phyloP scores from a whole-genome alignment of 2,113 vertebrate genomes.

The Scartelaos histophorus region DNA sequence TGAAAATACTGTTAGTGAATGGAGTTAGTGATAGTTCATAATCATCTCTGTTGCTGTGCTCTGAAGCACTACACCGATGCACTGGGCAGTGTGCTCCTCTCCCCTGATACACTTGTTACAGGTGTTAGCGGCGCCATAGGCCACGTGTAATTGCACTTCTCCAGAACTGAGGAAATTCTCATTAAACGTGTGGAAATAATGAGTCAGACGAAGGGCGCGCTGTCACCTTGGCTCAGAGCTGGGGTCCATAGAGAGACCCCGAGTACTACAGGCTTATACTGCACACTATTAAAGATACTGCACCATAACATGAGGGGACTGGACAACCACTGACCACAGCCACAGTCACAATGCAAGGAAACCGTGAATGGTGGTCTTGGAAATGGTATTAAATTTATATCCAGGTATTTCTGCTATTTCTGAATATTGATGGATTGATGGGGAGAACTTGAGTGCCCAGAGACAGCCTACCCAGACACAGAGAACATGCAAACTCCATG shows the following conservation, averaged over 20 bases:
- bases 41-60: neutral
- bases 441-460: no score
- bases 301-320: neutral
- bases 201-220: neutral
- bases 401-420: no score
- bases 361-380: no score
- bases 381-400: no score
- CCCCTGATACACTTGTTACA: neutral
- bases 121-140: neutral
- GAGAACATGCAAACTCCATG: no score
- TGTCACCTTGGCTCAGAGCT: neutral
- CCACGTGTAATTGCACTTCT: neutral
- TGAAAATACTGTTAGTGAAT: no score
- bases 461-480: no score
- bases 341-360: no score
- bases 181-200: conserved; percentile 9
- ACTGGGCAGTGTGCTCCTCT: neutral
- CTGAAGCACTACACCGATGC: neutral
- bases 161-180: neutral
- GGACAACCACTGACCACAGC: no score
- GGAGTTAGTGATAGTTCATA: neutral
- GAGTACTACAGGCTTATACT: neutral
- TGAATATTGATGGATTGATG: no score
- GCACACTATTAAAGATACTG: conserved; percentile 6
- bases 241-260: neutral